Percentiles rank a stretch among this genome's conserved stretches.
Conservation (phyloP, 2,113 vertebrate species). For the Machaerirhynchus nigripectus region DNA sequence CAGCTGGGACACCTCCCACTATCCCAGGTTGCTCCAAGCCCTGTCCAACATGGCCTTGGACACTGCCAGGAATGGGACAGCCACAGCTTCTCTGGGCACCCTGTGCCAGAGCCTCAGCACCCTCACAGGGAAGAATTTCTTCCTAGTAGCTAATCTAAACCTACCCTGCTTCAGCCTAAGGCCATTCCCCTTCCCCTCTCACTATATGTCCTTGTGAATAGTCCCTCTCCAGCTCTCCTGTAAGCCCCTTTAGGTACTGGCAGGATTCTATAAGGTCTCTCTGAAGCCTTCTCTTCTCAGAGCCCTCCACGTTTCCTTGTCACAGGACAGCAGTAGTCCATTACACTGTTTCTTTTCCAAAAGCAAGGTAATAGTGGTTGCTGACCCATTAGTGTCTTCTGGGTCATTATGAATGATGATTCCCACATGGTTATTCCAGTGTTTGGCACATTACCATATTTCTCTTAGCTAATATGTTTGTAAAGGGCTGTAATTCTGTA, state of each 20-base stretch:
- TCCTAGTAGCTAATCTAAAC: neutral
- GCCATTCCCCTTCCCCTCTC: neutral
- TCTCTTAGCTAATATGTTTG: neutral
- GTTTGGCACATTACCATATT: neutral
- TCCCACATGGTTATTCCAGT: neutral
- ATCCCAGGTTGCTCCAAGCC: rapidly evolving
- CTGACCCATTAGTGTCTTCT: neutral
- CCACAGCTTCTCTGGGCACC: neutral
- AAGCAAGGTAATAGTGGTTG: neutral
- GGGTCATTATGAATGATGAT: neutral
- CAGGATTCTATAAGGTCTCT: neutral
- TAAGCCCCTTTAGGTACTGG: neutral
- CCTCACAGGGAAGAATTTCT: neutral
- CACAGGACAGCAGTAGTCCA: neutral
- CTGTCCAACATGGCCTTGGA: rapidly evolving
- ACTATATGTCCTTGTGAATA: neutral
- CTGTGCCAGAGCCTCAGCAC: neutral
- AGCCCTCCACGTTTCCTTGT: neutral
- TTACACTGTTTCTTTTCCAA: neutral
- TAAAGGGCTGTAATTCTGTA: neutral
- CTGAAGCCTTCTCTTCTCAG: neutral
- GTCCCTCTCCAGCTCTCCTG: neutral
- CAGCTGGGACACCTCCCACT: neutral
- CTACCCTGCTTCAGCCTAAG: neutral
- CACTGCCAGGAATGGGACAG: neutral